Conservation (phyloP, 2,113 vertebrate species). For the Mesitornis unicolor region DNA sequence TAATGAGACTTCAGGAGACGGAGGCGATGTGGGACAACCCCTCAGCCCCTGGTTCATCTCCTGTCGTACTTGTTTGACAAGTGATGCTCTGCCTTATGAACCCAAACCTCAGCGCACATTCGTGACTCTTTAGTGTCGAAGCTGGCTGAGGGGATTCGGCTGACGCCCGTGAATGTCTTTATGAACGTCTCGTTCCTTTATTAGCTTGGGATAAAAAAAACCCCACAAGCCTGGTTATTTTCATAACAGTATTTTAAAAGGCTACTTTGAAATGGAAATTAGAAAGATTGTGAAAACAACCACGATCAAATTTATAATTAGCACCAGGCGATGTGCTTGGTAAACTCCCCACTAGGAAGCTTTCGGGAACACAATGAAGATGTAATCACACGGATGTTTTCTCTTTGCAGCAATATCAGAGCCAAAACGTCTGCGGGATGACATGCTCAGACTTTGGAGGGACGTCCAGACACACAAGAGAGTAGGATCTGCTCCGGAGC, state of each 20-base stretch:
- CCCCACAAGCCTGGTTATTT: not conserved
- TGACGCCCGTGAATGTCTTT: not conserved
- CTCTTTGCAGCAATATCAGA: not conserved
- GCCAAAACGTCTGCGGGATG: not conserved
- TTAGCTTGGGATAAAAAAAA: not conserved
- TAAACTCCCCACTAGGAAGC: constrained; percentile 15
- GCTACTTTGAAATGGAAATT: constrained; percentile 60
- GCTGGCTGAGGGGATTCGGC: not conserved
- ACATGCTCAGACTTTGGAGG: not conserved
- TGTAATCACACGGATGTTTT: not conserved
- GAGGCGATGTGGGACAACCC: not conserved
- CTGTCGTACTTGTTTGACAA: not conserved
- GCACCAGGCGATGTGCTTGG: not conserved
- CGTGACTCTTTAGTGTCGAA: not conserved
- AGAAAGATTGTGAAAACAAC: constrained; percentile 11
- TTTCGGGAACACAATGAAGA: not conserved
- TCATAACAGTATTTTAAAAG: constrained; percentile 35
- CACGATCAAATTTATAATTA: constrained; percentile 20
- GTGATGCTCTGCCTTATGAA: not conserved
- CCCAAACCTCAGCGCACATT: not conserved
- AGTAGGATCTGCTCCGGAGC: not conserved
- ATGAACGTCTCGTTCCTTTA: not conserved
- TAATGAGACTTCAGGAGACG: not conserved
- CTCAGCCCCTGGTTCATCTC: not conserved
- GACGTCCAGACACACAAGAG: fast-evolving